phyloP scores from a whole-genome alignment of 2,888 invertebrate species.

The Orthonychiurus folsomi region DNA sequence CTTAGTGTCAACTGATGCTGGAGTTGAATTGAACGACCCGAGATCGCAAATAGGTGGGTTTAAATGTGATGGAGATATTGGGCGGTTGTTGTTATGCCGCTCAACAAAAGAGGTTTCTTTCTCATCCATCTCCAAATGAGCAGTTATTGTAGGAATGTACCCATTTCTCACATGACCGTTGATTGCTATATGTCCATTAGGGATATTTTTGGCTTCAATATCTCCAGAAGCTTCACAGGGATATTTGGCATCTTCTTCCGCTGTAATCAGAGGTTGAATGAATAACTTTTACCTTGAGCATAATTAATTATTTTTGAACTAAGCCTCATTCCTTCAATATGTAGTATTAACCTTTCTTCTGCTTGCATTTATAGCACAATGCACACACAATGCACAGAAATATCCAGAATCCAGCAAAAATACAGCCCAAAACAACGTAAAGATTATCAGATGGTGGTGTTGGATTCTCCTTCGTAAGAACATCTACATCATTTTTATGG shows the following conservation, averaged over 20 bases:
- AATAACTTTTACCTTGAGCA: no score
- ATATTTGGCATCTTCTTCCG: conserved; percentile 39
- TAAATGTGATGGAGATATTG: conserved; percentile 39
- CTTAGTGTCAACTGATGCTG: conserved; percentile 25
- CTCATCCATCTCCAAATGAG: conserved; percentile 38
- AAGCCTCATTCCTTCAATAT: no score
- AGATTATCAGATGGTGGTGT: conserved; percentile 43
- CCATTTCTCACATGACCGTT: conserved; percentile 31
- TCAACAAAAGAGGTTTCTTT: conserved; percentile 58
- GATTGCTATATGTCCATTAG: conserved; percentile 30
- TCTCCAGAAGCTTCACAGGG: conserved; percentile 36
- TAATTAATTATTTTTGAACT: no score
- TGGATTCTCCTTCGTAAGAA: conserved; percentile 32
- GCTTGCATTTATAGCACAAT: conserved; percentile 39
- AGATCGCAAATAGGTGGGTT: conserved; percentile 32
- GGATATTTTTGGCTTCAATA: conserved; percentile 35
- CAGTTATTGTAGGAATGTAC: conserved; percentile 39
- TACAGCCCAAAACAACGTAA: conserved; percentile 53
- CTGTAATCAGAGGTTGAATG: conserved; percentile 21
- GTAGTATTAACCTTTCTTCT: conserved; percentile 35
- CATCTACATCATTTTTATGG: conserved; percentile 27
- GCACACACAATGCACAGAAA: conserved; percentile 43
- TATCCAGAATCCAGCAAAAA: conserved; percentile 48
- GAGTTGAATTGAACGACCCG: conserved; percentile 21
- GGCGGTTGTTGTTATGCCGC: conserved; percentile 56